Conservation (phyloP, 2,113 vertebrate genomes). For the Catharus bicknelli region DNA sequence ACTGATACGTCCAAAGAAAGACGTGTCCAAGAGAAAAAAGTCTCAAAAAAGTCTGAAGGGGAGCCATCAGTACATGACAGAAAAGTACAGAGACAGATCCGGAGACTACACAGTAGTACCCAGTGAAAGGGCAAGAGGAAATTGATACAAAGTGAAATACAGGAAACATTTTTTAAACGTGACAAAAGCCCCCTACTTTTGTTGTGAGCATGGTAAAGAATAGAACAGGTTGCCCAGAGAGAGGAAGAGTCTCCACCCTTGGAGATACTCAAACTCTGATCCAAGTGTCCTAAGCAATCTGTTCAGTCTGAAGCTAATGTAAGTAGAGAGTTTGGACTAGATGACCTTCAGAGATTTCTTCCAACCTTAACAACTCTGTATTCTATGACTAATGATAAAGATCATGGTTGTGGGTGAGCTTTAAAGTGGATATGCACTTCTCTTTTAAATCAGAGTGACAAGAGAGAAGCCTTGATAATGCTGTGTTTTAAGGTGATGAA, state of each 20-base stretch:
- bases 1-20: not conserved
- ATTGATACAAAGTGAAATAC: not conserved
- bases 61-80: not conserved
- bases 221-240: not conserved
- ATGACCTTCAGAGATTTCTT: not conserved
- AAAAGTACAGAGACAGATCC: not conserved
- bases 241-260: not conserved
- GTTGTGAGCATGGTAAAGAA: not conserved
- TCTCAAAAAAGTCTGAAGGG: not conserved
- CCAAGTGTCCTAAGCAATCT: not conserved
- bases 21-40: not conserved
- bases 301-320: not conserved
- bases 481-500: not conserved
- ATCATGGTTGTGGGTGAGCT: not conserved
- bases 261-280: not conserved
- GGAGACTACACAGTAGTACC: not conserved
- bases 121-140: not conserved
- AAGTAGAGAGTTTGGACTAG: not conserved
- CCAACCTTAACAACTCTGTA: rapidly evolving
- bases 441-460: not conserved
- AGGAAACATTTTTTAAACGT: not conserved
- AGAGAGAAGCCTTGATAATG: not conserved
- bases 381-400: not conserved
- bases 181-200: rapidly evolving
- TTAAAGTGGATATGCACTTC: not conserved